Evolutionary conservation across 1,140 invertebrate species (phyloP), one percentile per base, ranked within the genome.

Genomic region (Brachionus plicatilis): DNA sequence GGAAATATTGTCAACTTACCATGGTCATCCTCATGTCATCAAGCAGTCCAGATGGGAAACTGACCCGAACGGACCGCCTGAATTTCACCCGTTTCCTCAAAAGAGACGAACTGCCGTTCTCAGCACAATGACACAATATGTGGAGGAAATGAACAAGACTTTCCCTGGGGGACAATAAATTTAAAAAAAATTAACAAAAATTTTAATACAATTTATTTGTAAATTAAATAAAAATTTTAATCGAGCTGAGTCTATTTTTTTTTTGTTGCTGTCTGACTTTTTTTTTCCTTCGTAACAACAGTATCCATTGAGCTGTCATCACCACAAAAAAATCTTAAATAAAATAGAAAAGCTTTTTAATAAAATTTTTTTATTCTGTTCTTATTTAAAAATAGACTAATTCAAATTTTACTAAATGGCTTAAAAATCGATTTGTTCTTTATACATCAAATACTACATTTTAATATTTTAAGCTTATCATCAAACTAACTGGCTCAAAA

Each of bases 111-210:
- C 60, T 45, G 82, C 65, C 9, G 66, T 75, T 17, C 37, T 84
- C 11, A 84, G 60, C 24, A 60, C 66, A 24, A 84, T 72, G 82
- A 84, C 79, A 56, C 79, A 82, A 45, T 82, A 82, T 68, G 79
- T 82, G 24, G 79, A 82, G 53, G 82, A 84, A 75, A 84, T 84
- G 33, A 84, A 84, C 53, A 84, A 84, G 24, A 70, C 66, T 50
- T 84, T 84, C 14, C 60, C 60, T 7, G 66, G 82, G 50, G 66
- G 72, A 50, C 41, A 76, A 76, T 76, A 76, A 76, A 14, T 50
- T 47, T 3, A 27, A 14, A 76, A 0, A 14, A 41, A 8, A 29
- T 11, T 41, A 60, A 60, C 24, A 37, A 56, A 56, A 33, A 37
- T 66, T 68, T 6, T 17, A 72, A 72, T 72, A 47, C 41, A 72